phyloP scores from a whole-genome alignment of 2,888 invertebrate genomes.

The Meiosimyza decipiens region DNA sequence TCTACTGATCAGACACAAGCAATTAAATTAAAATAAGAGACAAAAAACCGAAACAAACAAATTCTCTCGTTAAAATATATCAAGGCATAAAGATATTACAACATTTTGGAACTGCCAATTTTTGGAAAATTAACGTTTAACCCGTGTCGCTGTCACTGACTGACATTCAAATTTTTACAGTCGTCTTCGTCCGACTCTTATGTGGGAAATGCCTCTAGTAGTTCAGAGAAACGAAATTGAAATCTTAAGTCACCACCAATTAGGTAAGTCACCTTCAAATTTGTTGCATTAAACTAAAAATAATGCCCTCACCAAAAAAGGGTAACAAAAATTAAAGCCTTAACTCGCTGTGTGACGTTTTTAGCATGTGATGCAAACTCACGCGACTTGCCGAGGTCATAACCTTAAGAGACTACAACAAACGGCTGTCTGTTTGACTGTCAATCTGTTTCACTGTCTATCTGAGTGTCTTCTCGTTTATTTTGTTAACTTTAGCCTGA shows the following conservation, averaged over 20 bases:
- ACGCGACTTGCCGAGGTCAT: conserved; percentile 34
- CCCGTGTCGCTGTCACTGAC: not conserved
- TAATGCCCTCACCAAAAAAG: too few species aligned
- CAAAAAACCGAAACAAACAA: too few species aligned
- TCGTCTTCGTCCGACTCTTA: too few species aligned
- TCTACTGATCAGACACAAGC: not conserved
- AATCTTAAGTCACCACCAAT: not conserved
- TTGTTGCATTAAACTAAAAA: too few species aligned
- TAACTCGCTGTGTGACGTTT: not conserved
- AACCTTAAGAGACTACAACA: not conserved
- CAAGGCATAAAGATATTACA: not conserved
- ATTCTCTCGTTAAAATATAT: too few species aligned
- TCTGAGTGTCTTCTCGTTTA: not conserved
- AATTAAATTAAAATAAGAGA: too few species aligned
- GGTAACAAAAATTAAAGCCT: too few species aligned
- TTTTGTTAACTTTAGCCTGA: too few species aligned
- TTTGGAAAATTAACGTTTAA: conserved; percentile 7
- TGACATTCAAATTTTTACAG: too few species aligned
- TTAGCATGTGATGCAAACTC: conserved; percentile 31
- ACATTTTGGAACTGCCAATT: conserved; percentile 6
- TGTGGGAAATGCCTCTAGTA: too few species aligned
- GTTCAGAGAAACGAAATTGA: not conserved
- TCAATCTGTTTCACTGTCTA: not conserved
- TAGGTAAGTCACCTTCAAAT: not conserved
- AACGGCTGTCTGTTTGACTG: not conserved